Conservation (phyloP, 2,113 vertebrate species). For the Scortum barcoo region DNA sequence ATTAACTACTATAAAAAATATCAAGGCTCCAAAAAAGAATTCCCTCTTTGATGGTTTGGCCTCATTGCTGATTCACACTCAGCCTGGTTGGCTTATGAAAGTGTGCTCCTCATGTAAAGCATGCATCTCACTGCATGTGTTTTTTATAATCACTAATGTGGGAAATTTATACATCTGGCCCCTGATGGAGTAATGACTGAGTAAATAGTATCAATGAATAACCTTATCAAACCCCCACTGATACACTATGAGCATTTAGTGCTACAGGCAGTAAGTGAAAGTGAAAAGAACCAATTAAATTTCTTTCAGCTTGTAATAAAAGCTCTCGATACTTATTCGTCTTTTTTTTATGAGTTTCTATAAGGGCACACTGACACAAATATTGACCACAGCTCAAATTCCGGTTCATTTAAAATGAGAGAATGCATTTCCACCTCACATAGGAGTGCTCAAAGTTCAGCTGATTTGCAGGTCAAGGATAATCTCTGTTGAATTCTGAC, state of each 20-base stretch:
- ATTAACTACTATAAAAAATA: background rate
- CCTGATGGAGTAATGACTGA: constrained; percentile 29
- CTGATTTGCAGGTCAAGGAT: background rate
- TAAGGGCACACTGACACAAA: background rate
- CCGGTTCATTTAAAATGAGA: background rate
- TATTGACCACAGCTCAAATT: background rate
- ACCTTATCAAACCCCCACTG: constrained; percentile 36
- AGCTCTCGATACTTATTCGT: constrained; percentile 24
- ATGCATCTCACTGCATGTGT: constrained; percentile 6
- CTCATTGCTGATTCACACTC: background rate
- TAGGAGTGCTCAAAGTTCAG: background rate
- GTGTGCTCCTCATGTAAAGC: background rate
- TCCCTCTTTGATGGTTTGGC: background rate
- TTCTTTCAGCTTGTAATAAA: constrained; percentile 15
- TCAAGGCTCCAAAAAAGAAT: too few species aligned
- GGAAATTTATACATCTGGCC: constrained; percentile 14
- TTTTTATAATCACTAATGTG: constrained; percentile 25
- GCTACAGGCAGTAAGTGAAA: constrained; percentile 12
- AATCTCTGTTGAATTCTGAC: background rate
- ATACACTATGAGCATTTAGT: background rate
- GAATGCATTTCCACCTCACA: background rate
- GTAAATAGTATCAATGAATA: constrained; percentile 32
- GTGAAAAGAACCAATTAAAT: constrained; percentile 46
- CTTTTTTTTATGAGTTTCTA: constrained; percentile 22
- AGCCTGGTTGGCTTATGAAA: background rate